Conservation (phyloP, 1,140 invertebrate species). For the Sinella curviseta region DNA sequence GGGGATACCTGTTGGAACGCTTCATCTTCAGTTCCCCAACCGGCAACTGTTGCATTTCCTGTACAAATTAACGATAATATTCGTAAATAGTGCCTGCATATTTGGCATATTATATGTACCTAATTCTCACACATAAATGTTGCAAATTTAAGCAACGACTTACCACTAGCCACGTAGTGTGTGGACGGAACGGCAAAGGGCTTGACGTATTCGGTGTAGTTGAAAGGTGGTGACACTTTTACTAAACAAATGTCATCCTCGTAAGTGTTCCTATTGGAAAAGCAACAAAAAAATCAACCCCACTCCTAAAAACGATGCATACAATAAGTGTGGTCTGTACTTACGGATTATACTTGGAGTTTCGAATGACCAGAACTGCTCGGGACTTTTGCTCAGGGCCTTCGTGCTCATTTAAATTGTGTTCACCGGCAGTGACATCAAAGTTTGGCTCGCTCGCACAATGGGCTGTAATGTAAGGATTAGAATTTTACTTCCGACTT, state of each 20-base stretch:
- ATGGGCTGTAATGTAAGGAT: constrained; percentile 20
- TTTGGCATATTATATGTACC: background rate
- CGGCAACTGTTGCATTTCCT: background rate
- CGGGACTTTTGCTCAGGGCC: constrained; percentile 55
- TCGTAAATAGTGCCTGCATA: too few species aligned
- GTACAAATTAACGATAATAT: too few species aligned
- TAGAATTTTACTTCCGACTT: too few species aligned
- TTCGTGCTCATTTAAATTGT: constrained; percentile 52
- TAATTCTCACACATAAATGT: too few species aligned
- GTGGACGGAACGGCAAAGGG: background rate
- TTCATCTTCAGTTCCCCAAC: constrained; percentile 17
- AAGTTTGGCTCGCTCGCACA: constrained; percentile 12
- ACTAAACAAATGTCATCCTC: constrained; percentile 21
- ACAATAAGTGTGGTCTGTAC: background rate
- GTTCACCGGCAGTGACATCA: constrained; percentile 53
- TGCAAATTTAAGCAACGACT: too few species aligned
- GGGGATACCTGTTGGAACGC: background rate
- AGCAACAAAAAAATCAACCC: background rate
- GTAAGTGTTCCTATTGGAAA: background rate
- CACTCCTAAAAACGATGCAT: background rate
- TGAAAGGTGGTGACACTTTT: constrained; percentile 7
- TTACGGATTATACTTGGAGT: constrained; percentile 59
- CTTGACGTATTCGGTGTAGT: background rate
- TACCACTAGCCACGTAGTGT: constrained; percentile 12
- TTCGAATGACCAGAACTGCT: constrained; percentile 55